phyloP scores from a whole-genome alignment of 2,888 invertebrate species.

The Synanthedon andrenaeformis region DNA sequence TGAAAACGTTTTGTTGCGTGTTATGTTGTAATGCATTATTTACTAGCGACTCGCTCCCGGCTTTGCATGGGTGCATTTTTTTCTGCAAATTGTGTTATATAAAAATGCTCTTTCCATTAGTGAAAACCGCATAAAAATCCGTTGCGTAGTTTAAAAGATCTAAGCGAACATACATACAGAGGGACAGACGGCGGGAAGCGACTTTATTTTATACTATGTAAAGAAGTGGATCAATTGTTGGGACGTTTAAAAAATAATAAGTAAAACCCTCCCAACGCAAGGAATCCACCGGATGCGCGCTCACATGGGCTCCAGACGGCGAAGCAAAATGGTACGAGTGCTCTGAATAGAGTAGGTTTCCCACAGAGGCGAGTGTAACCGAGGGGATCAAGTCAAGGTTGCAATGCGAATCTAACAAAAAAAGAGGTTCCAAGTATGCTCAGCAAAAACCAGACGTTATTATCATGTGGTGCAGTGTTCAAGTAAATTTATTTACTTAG shows the following conservation, averaged over 20 bases:
- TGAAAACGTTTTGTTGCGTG: not conserved
- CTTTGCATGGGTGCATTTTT: too few species aligned
- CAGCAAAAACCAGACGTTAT: conserved; percentile 45
- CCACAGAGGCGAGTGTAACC: conserved; percentile 47
- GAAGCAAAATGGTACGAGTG: conserved; percentile 45
- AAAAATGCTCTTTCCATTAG: too few species aligned
- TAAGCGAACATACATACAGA: too few species aligned
- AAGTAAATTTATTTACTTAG: conserved; percentile 40
- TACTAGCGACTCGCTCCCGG: too few species aligned
- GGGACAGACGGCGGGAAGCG: too few species aligned
- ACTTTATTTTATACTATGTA: too few species aligned
- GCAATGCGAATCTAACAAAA: conserved; percentile 55
- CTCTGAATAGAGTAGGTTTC: conserved; percentile 37
- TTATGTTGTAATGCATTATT: not conserved
- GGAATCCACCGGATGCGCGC: conserved; percentile 39
- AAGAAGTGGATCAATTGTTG: not conserved
- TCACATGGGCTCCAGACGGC: conserved; percentile 64
- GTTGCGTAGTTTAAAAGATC: too few species aligned
- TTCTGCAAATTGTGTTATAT: too few species aligned
- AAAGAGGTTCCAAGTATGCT: conserved; percentile 29
- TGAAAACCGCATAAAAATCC: too few species aligned
- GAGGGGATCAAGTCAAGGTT: conserved; percentile 58
- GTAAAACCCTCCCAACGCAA: conserved; percentile 30
- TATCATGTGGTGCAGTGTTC: conserved; percentile 37
- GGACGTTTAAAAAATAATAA: not conserved